Conservation (phyloP, 2,888 invertebrate species). For the Megalurothrips usitatus region DNA sequence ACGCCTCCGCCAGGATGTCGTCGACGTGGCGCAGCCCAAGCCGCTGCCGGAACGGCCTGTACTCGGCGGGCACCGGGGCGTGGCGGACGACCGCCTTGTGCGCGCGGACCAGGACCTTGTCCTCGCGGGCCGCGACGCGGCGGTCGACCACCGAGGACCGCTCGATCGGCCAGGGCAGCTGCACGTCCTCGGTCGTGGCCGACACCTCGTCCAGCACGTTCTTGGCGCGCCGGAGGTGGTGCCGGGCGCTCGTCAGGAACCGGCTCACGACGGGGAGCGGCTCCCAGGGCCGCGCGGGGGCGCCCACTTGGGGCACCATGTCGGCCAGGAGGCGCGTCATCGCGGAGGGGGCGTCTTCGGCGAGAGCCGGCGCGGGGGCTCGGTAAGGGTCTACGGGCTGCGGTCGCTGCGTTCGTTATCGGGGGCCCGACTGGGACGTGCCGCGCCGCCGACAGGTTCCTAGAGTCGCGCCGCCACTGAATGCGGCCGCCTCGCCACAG, state of each 20-base stretch:
- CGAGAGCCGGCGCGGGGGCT: background rate
- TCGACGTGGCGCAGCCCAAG: constrained; percentile 4
- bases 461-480: no score
- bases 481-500: background rate
- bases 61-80: background rate
- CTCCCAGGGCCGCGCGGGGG: background rate
- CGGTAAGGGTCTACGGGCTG: background rate
- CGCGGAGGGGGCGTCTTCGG: background rate
- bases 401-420: background rate
- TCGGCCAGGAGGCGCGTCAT: background rate
- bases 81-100: background rate
- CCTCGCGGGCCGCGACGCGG: background rate
- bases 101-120: constrained; percentile 1
- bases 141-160: background rate
- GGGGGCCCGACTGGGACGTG: no score
- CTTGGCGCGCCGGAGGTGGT: background rate
- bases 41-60: background rate
- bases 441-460: background rate
- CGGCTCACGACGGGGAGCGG: constrained; percentile 13
- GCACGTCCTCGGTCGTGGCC: background rate
- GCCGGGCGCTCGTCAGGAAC: background rate
- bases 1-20: constrained; percentile 9
- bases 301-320: background rate
- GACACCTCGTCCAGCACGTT: background rate
- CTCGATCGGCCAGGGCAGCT: background rate